Evolutionary conservation across 2,797 vertebrate genomes (phyloP).

Genomic region (Cetoscarus ocellatus): DNA sequence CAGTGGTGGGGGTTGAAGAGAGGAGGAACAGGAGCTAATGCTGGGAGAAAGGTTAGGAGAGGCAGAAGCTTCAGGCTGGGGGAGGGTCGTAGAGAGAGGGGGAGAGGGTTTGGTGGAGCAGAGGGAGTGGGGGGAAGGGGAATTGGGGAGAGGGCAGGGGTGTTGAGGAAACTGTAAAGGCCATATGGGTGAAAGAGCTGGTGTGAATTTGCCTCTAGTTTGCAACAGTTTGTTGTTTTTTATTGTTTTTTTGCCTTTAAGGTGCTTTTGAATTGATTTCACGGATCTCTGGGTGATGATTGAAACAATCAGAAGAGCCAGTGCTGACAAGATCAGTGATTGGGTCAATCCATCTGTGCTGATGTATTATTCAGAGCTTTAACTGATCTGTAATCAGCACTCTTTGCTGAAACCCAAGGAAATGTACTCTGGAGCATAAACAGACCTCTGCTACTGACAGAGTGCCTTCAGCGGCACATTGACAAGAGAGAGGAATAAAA

Average conservation of each 20-base stretch:
- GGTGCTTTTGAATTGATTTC: slow-evolving; percentile 14
- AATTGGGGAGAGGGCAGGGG: slow-evolving; percentile 35
- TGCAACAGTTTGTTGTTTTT: slow-evolving; percentile 7
- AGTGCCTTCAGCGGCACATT: slow-evolving; percentile 12
- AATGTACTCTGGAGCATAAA: slow-evolving; percentile 40
- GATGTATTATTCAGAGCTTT: slow-evolving; percentile 68
- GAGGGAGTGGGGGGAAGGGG: slow-evolving; percentile 56
- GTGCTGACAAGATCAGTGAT: slow-evolving; percentile 44
- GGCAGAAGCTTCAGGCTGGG: slow-evolving; percentile 37
- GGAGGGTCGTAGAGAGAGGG: slow-evolving; percentile 22
- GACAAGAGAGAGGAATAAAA: slow-evolving; percentile 13
- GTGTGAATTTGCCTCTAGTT: slow-evolving; percentile 74
- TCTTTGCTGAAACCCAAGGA: slow-evolving; percentile 39
- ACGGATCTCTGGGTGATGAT: slow-evolving; percentile 13
- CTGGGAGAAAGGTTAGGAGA: slow-evolving; percentile 45
- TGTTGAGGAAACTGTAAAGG: slow-evolving; percentile 61
- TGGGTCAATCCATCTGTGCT: slow-evolving; percentile 43
- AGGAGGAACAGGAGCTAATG: slow-evolving; percentile 51
- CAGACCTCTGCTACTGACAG: slow-evolving; percentile 51
- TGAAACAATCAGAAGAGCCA: slow-evolving; percentile 16
- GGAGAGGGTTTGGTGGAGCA: slow-evolving; percentile 42
- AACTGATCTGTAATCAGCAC: slow-evolving; percentile 51
- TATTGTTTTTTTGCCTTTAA: too few species aligned
- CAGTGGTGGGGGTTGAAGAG: slow-evolving; percentile 46
- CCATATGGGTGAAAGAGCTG: slow-evolving; percentile 56